Evolutionary conservation across 1,140 invertebrate species (phyloP), one percentile per base, ranked within the genome.

Genomic region (Leptinotarsa undecemlineata): DNA sequence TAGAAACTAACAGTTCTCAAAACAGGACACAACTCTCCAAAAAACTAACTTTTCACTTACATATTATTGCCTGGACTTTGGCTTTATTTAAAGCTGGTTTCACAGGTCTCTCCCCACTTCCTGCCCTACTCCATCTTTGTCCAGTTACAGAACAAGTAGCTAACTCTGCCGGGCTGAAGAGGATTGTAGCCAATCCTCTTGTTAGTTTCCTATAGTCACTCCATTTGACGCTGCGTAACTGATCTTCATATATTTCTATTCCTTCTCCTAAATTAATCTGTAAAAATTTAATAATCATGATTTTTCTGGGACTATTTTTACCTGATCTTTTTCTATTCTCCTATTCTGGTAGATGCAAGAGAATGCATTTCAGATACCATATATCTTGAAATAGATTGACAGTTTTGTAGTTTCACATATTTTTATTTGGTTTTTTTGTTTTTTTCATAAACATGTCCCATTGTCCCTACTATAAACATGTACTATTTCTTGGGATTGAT

Each of bases 131-230:
- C 91, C 91, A 92, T 76, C 91, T 88, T 85, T 92, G 91, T 17
- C 91, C 91, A 57, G 91, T 92, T 26, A 92, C 91, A 23, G 91
- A 92, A 83, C 90, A 92, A 20, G 90, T 92, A 42, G 91, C 91
- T 80, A 92, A 83, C 83, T 92, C 91, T 74, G 90, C 90, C 2
- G 91, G 91, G 81, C 91, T 91, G 85, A 92, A 92, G 73, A 92
- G 82, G 79, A 92, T 91, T n/a, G 91, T 91, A 42, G 91, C 91
- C 76, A 92, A 84, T 68, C 91, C 91, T 67, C 91, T 87, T 19
- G 91, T 92, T 83, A 92, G 86, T 84, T 92, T 92, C 73, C 90
- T 85, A 78, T 92, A 92, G 84, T 92, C 91, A 69, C 89, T 91
- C 91, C 91, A 92, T 80, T 92, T 92, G 26, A 92, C 90, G 68